phyloP scores from a whole-genome alignment of 2,797 vertebrate species.

The Myotis myotis region DNA sequence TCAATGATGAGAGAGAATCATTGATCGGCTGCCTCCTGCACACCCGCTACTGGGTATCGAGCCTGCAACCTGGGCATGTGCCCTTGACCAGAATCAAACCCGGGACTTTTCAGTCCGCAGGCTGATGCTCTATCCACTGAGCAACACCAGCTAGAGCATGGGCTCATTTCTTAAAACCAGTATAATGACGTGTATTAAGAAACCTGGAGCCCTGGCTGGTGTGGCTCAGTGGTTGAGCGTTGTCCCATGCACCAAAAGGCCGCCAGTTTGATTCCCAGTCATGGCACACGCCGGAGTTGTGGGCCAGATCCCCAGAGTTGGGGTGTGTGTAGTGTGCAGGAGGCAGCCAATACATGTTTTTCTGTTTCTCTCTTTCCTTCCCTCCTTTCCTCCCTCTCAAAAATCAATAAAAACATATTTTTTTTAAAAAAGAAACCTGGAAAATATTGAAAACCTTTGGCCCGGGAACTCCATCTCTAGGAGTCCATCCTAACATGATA shows the following conservation, averaged over 20 bases:
- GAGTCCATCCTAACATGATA: not conserved
- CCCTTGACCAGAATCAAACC: no score
- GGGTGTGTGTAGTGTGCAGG: not conserved
- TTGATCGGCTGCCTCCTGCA: no score
- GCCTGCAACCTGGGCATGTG: no score
- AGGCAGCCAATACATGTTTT: not conserved
- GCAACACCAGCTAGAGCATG: not conserved
- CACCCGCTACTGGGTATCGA: no score
- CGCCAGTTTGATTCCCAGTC: not conserved
- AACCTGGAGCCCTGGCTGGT: not conserved
- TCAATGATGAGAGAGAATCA: no score
- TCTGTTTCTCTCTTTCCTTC: not conserved
- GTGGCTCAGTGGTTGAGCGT: not conserved
- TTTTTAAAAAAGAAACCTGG: not conserved
- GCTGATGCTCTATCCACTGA: no score
- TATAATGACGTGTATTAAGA: not conserved
- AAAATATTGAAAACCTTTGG: constrained; percentile 10
- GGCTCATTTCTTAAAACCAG: not conserved
- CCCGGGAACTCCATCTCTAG: not conserved
- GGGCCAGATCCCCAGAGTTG: not conserved
- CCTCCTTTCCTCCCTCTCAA: not conserved
- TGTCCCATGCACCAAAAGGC: not conserved
- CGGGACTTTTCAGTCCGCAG: no score
- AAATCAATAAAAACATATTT: not conserved
- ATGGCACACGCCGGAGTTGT: not conserved